A percentile compares a stretch with the other conserved stretches of the same genome.
phyloP scores from a whole-genome alignment of 2,797 vertebrate genomes.

The Aldrovandia affinis region DNA sequence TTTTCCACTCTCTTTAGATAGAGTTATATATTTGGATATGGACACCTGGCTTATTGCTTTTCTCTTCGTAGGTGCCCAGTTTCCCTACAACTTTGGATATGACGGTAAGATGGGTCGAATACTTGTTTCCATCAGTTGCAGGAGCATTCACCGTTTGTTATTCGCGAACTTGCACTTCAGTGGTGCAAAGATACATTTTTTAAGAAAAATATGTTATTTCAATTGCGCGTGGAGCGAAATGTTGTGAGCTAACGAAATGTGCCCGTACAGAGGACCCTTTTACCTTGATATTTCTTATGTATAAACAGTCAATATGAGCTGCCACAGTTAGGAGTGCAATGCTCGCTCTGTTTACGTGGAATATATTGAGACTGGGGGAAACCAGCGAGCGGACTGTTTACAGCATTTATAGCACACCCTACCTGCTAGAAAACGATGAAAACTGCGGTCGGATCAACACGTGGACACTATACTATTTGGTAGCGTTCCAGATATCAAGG shows the following conservation, averaged over 20 bases:
- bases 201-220: not conserved
- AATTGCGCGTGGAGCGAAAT: not conserved
- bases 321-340: slow-evolving; percentile 42
- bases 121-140: not conserved
- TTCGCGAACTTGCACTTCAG: not conserved
- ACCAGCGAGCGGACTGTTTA: slow-evolving; percentile 65
- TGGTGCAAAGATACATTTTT: not conserved
- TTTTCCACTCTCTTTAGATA: slow-evolving; percentile 64
- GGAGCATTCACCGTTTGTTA: not conserved
- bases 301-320: no score
- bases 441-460: slow-evolving; percentile 29
- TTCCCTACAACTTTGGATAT: slow-evolving; percentile 66
- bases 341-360: slow-evolving; percentile 73
- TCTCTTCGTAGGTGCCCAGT: slow-evolving; percentile 64
- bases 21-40: slow-evolving; percentile 61
- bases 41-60: slow-evolving; percentile 68
- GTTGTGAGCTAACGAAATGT: not conserved
- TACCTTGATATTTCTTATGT: not conserved
- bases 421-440: slow-evolving; percentile 43
- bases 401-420: slow-evolving; percentile 56
- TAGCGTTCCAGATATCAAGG: not conserved
- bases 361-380: slow-evolving; percentile 51
- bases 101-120: slow-evolving; percentile 69
- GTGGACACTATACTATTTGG: slow-evolving; percentile 16
- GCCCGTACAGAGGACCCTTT: not conserved